These are phyloP conservation scores for Meles meles DNA, from an alignment of 2,113 vertebrate species.

Conservation along the genomic window DNA sequence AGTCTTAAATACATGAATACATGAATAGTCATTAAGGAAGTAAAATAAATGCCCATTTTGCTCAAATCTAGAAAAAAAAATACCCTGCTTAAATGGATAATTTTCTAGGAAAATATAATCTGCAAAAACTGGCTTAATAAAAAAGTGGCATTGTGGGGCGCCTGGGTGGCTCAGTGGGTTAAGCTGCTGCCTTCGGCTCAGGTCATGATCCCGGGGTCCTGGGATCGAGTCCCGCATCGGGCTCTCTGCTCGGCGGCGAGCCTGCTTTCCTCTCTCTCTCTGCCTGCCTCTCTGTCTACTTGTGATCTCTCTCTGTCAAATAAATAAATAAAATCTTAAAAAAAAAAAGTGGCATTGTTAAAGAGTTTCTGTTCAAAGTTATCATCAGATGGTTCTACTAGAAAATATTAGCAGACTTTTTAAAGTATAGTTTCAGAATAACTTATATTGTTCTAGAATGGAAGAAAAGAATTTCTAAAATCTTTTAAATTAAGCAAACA, in stretches of 20 bases:
- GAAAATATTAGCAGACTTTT: not conserved
- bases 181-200: too few species aligned
- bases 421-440: not conserved
- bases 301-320: too few species aligned
- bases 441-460: not conserved
- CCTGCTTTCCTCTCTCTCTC: too few species aligned
- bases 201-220: too few species aligned
- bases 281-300: too few species aligned
- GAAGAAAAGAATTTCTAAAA: not conserved
- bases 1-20: not conserved
- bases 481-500: not conserved
- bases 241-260: too few species aligned
- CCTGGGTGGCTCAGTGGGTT: too few species aligned
- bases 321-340: too few species aligned
- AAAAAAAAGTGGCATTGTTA: not conserved
- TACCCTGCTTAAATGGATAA: not conserved
- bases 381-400: not conserved
- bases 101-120: slow-evolving; percentile 12
- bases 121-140: not conserved
- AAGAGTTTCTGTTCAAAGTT: not conserved
- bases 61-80: not conserved
- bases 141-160: not conserved
- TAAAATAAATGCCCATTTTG: not conserved
- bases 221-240: too few species aligned
- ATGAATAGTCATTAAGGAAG: not conserved